Base-by-base conservation (phyloP, 2,113 vertebrate genomes). In the Acrocephalus kingi region DNA sequence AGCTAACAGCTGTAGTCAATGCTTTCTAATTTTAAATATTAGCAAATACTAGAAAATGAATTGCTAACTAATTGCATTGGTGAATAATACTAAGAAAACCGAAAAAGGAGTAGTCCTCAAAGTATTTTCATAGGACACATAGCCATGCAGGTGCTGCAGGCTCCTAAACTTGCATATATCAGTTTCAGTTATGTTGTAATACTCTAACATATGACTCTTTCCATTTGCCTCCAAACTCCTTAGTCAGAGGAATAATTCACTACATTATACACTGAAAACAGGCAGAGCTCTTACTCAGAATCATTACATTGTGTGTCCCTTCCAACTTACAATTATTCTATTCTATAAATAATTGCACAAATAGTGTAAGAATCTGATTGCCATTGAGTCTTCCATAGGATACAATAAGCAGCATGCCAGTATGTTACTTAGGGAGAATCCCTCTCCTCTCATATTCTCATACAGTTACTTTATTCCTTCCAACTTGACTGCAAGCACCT, bases 361-460 rank as follows among this genome's bases (percentile, higher is more conserved):
- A 58, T 30, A 7, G 0, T 37, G 5, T 45, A 23, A 52, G 13
- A 87, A 46, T 51, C 27, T 37, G 5, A 7, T 56, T 69, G 30
- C 4, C 25, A 31, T 3, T 43, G 23, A 51, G 13, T 76, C 35
- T 64, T 77, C 16, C 22, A 35, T 2, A 43, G 41, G 21, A 12
- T 25, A 54, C 9, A 7, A 28, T 10, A 55, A 0, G 0, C 33
- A 66, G 18, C 9, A 30, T 3, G 7, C n/a, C 45, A 79, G 3
- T 22, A 13, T 15, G 5, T 49, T 48, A 77, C 27, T 28, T 11
- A 10, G 13, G 39, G 21, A 94, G 3, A 73, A 0, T 0, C 2
- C 1, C 2, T 43, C 16, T 43, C 7, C 73, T 51, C 64, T 61
- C 28, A 49, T 5, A 3, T 21, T 41, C 16, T 73, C 28, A 8